These are phyloP conservation scores for Xanthostigma xanthostigma DNA, from an alignment of 2,888 invertebrate genomes.

Conservation along the genomic window DNA sequence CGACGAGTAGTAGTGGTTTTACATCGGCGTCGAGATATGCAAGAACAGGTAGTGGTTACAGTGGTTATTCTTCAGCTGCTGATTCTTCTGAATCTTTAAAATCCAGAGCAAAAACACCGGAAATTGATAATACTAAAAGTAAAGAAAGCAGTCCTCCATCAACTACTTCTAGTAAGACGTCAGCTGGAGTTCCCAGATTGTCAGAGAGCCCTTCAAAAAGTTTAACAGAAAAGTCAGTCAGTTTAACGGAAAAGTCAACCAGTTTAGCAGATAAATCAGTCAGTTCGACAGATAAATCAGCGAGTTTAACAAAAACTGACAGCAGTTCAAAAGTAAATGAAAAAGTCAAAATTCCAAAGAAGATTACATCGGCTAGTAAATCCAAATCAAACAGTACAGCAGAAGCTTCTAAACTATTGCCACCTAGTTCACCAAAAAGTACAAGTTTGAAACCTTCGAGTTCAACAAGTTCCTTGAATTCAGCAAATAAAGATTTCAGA, in stretches of 20 bases:
- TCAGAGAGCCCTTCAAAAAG: too few species aligned
- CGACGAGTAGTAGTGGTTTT: slow-evolving; percentile 13
- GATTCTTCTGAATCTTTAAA: too few species aligned
- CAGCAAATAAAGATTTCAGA: slow-evolving; percentile 55
- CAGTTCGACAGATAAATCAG: neutral
- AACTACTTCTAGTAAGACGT: too few species aligned
- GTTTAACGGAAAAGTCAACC: neutral
- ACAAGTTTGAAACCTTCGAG: slow-evolving; percentile 15
- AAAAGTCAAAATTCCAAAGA: slow-evolving; percentile 14
- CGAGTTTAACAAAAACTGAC: slow-evolving; percentile 2
- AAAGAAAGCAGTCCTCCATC: too few species aligned
- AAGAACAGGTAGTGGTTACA: too few species aligned
- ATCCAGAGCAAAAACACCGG: neutral
- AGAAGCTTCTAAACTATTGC: slow-evolving; percentile 16
- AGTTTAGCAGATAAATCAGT: slow-evolving; percentile 3
- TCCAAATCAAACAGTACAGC: slow-evolving; percentile 15
- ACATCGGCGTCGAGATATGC: neutral
- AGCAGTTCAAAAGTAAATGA: neutral
- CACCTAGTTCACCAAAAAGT: slow-evolving; percentile 25
- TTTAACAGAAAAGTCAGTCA: slow-evolving; percentile 3
- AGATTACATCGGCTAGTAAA: slow-evolving; percentile 13
- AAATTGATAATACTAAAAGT: neutral
- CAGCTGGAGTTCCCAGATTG: neutral
- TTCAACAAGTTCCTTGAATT: slow-evolving; percentile 26
- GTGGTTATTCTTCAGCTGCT: too few species aligned